A percentile compares a stretch with the other conserved stretches of the same genome.
Conservation (phyloP, 64 coral and sea anemone genomes). For the Stylophora pistillata region DNA sequence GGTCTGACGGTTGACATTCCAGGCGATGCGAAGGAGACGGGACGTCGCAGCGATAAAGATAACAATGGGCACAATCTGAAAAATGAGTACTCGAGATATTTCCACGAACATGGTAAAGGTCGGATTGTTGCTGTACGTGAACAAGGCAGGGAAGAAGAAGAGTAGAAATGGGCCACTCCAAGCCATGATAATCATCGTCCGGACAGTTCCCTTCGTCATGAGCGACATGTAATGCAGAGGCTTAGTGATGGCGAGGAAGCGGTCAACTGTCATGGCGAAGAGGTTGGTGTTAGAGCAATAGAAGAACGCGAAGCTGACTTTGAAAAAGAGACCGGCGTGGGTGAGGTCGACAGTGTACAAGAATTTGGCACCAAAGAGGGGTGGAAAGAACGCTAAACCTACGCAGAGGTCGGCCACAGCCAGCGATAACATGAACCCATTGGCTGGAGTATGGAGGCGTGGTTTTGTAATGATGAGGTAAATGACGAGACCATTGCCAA, state of each 20-base stretch:
- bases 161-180: not conserved
- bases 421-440: slow-evolving; percentile 54
- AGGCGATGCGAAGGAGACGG: not conserved
- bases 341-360: not conserved
- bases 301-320: not conserved
- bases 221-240: not conserved
- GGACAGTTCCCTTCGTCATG: not conserved
- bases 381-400: not conserved
- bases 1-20: not conserved
- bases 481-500: slow-evolving; percentile 44
- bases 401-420: slow-evolving; percentile 31
- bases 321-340: not conserved
- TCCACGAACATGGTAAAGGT: slow-evolving; percentile 16
- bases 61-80: not conserved
- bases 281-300: slow-evolving; percentile 14
- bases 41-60: not conserved
- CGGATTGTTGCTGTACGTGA: slow-evolving; percentile 7
- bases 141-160: not conserved
- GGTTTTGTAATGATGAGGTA: slow-evolving; percentile 1
- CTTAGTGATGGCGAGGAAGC: not conserved
- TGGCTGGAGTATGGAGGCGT: slow-evolving; percentile 20
- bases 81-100: not conserved
- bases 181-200: not conserved
- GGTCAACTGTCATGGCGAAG: slow-evolving; percentile 7
- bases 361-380: not conserved